These are phyloP conservation scores for Pangasius mekongensis DNA, from an alignment of 2,797 vertebrate genomes.

Conservation along the genomic window DNA sequence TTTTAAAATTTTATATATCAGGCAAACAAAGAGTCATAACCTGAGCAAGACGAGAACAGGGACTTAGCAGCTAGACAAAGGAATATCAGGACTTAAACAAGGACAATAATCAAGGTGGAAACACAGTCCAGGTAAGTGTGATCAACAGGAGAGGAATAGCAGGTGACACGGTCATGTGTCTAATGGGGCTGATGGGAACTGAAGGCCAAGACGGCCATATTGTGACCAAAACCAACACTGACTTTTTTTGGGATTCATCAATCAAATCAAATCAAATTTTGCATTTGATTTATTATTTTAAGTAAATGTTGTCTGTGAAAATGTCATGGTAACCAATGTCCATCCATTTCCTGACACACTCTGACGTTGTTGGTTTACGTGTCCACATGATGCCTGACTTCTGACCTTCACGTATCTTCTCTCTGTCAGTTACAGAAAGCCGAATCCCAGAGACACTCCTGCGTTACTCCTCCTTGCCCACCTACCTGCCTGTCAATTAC, in stretches of 20 bases:
- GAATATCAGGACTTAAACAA: not conserved
- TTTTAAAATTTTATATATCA: too few species aligned
- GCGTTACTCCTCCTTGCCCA: slow-evolving; percentile 84
- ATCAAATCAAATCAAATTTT: not conserved
- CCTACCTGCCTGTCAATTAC: slow-evolving; percentile 92
- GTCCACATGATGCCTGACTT: not conserved
- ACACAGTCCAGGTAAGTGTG: not conserved
- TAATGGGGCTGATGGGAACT: not conserved
- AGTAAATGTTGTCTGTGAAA: not conserved
- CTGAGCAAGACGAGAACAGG: too few species aligned
- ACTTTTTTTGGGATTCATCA: not conserved
- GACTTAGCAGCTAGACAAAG: not conserved
- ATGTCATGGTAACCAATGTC: not conserved
- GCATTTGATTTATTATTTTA: not conserved
- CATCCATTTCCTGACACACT: not conserved
- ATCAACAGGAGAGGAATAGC: not conserved
- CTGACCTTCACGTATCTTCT: slow-evolving; percentile 34
- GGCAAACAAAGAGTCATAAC: too few species aligned
- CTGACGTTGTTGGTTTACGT: not conserved
- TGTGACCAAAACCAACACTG: not conserved
- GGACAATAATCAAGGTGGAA: not conserved
- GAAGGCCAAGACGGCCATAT: too few species aligned
- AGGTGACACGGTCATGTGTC: not conserved
- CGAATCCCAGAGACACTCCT: slow-evolving; percentile 80
- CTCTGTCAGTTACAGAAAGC: slow-evolving; percentile 78